A percentile compares a stretch with the other conserved stretches of the same genome.
These are phyloP conservation scores for Apistogramma diplotaenia DNA, from an alignment of 2,113 vertebrate species.

Conservation along the genomic window DNA sequence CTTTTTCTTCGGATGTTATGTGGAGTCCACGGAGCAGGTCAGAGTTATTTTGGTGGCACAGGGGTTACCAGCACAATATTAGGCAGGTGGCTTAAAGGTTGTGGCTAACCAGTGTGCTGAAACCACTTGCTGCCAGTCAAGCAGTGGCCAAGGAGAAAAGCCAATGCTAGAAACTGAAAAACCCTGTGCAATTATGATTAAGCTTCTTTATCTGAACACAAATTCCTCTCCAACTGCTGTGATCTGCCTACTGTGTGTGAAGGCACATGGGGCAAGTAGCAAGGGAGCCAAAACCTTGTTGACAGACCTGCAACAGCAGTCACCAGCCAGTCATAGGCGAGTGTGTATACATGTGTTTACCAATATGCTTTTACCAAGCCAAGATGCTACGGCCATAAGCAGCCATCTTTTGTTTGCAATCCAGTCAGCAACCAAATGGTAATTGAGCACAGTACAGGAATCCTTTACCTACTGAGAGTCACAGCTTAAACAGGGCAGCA, in stretches of 20 bases:
- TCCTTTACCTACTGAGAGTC: constrained; percentile 36
- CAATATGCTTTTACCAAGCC: neutral
- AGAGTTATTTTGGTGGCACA: neutral
- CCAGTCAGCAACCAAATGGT: neutral
- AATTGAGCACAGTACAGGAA: constrained; percentile 45
- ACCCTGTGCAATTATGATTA: constrained; percentile 56
- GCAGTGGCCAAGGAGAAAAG: neutral
- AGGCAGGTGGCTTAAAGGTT: neutral
- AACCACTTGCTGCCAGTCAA: neutral
- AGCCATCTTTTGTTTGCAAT: neutral
- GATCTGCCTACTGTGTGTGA: constrained; percentile 58
- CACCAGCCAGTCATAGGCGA: neutral
- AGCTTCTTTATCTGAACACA: constrained; percentile 60
- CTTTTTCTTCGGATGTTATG: neutral
- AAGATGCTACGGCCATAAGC: neutral
- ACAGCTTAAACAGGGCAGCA: constrained; percentile 18
- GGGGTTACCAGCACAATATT: neutral
- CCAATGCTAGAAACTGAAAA: constrained; percentile 43
- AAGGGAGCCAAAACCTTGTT: constrained; percentile 25
- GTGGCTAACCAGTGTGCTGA: neutral
- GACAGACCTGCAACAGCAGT: constrained; percentile 25
- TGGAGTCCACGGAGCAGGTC: neutral
- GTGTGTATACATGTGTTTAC: neutral
- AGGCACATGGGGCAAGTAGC: constrained; percentile 49
- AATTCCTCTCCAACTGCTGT: constrained; percentile 50